Conservation (phyloP, 2,113 vertebrate genomes). For the Tiliqua scincoides region DNA sequence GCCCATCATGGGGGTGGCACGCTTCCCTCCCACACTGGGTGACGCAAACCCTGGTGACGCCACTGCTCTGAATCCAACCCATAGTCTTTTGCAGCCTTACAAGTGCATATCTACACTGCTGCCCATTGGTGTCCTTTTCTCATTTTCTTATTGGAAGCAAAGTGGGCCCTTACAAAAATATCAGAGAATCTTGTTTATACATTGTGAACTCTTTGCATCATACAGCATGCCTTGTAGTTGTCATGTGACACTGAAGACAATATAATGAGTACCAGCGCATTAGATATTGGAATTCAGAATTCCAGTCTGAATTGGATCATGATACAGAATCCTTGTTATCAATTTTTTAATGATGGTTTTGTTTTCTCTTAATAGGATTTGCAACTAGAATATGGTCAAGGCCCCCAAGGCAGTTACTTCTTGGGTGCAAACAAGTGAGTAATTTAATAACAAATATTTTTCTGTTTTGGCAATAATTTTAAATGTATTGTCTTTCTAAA, state of each 20-base stretch:
- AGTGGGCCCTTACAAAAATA: background rate
- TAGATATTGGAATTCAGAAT: background rate
- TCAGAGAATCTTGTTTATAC: background rate
- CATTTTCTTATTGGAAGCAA: background rate
- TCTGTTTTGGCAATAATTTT: background rate
- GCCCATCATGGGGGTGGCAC: too few species aligned
- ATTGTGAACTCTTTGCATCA: background rate
- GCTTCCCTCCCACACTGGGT: too few species aligned
- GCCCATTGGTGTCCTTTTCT: background rate
- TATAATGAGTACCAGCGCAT: background rate
- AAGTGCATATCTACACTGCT: background rate
- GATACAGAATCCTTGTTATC: background rate
- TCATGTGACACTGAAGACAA: background rate
- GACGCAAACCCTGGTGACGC: too few species aligned
- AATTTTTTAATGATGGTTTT: conserved; percentile 19
- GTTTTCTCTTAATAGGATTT: conserved; percentile 82
- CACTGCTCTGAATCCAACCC: background rate
- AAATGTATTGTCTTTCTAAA: background rate
- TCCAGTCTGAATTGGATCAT: too few species aligned
- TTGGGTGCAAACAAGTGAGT: conserved; percentile 96
- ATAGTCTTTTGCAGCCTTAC: background rate
- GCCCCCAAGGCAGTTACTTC: conserved; percentile 85
- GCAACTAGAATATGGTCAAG: conserved; percentile 89
- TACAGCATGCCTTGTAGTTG: background rate
- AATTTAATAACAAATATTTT: conserved; percentile 30